These are phyloP conservation scores for Stigmatopora argus DNA, from an alignment of 2,113 vertebrate species.

Conservation along the genomic window DNA sequence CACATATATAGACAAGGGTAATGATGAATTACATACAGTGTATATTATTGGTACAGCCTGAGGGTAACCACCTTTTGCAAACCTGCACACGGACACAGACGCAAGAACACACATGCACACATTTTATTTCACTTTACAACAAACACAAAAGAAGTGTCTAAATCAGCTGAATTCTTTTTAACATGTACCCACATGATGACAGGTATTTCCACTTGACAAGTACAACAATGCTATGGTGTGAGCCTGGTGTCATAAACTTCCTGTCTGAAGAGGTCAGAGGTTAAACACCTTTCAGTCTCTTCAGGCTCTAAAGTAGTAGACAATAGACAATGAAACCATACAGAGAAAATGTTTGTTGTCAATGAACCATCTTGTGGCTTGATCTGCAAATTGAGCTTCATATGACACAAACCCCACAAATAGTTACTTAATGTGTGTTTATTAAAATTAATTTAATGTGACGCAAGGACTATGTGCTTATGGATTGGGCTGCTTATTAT, in stretches of 20 bases:
- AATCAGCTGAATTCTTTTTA: slow-evolving; percentile 36
- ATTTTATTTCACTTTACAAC: slow-evolving; percentile 9
- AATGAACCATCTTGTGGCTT: neutral
- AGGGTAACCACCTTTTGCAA: slow-evolving; percentile 36
- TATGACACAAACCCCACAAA: neutral
- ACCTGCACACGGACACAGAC: slow-evolving; percentile 7
- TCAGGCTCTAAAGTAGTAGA: slow-evolving; percentile 29
- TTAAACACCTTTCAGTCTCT: slow-evolving; percentile 59
- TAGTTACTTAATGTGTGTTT: no score
- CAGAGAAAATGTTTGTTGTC: slow-evolving; percentile 5
- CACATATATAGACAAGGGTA: slow-evolving; percentile 63
- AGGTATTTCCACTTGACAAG: slow-evolving; percentile 62
- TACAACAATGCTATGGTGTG: slow-evolving; percentile 50
- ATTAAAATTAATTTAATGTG: no score
- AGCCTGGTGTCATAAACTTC: slow-evolving; percentile 53
- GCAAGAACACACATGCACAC: neutral
- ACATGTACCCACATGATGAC: slow-evolving; percentile 41
- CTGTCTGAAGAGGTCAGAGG: slow-evolving; percentile 58
- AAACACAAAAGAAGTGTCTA: slow-evolving; percentile 23
- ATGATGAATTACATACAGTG: slow-evolving; percentile 73
- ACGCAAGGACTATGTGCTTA: no score
- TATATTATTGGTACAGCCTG: slow-evolving; percentile 67
- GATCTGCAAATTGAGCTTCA: slow-evolving; percentile 3
- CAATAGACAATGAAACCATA: slow-evolving; percentile 30
- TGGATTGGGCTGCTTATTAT: no score